Conservation (phyloP, 2,113 vertebrate species). For the Aptenodytes patagonicus region DNA sequence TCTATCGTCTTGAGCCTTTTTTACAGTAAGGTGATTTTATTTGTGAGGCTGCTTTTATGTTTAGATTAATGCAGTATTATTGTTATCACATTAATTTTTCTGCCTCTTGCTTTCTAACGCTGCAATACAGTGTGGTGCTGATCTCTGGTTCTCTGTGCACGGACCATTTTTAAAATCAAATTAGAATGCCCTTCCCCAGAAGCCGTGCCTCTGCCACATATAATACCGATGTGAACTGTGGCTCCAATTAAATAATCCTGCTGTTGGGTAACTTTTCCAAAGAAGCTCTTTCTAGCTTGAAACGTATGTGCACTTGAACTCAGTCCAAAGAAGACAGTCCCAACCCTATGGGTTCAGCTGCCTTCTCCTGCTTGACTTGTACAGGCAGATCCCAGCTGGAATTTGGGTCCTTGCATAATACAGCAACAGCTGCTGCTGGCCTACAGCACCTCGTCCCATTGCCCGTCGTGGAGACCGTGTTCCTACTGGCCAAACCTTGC, state of each 20-base stretch:
- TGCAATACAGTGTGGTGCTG: fast-evolving
- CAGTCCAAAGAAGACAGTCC: not conserved
- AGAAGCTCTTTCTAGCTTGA: not conserved
- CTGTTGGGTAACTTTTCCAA: not conserved
- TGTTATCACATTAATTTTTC: not conserved
- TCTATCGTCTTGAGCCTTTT: not conserved
- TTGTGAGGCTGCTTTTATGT: not conserved
- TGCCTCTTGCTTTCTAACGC: not conserved
- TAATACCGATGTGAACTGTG: not conserved
- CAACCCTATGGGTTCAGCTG: not conserved
- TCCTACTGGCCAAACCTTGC: not conserved
- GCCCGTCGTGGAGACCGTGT: not conserved
- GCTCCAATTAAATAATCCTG: not conserved
- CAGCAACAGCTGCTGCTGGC: not conserved
- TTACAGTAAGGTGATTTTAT: not conserved
- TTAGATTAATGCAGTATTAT: not conserved
- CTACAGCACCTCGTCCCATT: not conserved
- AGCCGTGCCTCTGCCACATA: not conserved
- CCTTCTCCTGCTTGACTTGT: not conserved
- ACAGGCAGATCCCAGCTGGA: not conserved
- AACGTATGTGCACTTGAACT: not conserved
- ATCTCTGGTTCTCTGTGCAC: not conserved
- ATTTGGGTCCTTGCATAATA: not conserved
- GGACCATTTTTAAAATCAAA: not conserved
- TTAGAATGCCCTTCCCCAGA: not conserved